Conservation (phyloP, 2,888 invertebrate species). For the Pterostichus madidus region DNA sequence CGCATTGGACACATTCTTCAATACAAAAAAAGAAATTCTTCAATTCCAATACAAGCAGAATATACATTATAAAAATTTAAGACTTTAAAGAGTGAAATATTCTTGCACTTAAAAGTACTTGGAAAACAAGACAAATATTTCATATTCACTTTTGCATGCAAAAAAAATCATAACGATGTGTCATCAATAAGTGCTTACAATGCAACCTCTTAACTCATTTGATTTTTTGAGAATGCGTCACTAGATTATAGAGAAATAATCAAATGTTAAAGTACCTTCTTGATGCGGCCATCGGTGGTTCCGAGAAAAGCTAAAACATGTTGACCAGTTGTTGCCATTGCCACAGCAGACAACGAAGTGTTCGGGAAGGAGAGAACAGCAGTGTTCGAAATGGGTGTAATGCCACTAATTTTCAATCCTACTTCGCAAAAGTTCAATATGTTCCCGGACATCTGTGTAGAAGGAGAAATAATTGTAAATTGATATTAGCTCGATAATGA, state of each 20-base stretch:
- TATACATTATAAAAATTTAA: not conserved
- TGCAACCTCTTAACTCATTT: constrained; percentile 14
- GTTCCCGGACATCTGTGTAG: constrained; percentile 87
- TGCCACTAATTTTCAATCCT: constrained; percentile 94
- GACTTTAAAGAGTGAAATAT: not conserved
- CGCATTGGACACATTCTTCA: no score
- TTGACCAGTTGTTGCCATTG: constrained; percentile 92
- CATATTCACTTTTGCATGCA: constrained; percentile 10
- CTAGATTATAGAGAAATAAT: constrained; percentile 6
- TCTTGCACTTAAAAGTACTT: not conserved
- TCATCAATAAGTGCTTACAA: constrained; percentile 39
- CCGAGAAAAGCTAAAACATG: constrained; percentile 97
- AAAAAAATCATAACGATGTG: constrained; percentile 1
- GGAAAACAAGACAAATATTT: not conserved
- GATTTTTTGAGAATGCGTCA: constrained; percentile 34
- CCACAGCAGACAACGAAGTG: constrained; percentile 89
- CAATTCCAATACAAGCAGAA: no score
- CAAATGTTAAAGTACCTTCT: constrained; percentile 82
- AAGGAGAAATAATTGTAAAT: constrained; percentile 67
- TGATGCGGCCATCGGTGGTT: constrained; percentile 89
- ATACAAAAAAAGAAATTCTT: no score
- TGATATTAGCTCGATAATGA: constrained; percentile 51
- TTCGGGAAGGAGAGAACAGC: constrained; percentile 89
- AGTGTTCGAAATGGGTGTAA: constrained; percentile 88
- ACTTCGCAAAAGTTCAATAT: constrained; percentile 95